phyloP scores from a whole-genome alignment of 2,113 vertebrate species.

The Stigmatopora nigra region DNA sequence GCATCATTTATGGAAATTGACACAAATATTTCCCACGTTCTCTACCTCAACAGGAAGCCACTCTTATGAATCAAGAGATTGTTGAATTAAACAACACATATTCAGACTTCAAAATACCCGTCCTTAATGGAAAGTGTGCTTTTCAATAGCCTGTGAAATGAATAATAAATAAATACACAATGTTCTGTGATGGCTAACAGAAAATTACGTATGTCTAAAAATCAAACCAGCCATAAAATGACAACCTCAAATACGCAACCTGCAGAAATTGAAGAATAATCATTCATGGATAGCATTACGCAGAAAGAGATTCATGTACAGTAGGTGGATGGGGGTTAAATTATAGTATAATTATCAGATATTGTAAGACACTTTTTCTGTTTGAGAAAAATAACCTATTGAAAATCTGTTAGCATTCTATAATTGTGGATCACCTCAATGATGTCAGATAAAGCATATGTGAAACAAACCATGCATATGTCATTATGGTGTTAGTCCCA shows the following conservation, averaged over 20 bases:
- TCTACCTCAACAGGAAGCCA: not conserved
- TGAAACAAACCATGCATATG: conserved; percentile 13
- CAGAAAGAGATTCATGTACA: conserved; percentile 33
- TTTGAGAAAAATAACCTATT: conserved; percentile 9
- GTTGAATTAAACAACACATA: not conserved
- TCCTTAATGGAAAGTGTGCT: not conserved
- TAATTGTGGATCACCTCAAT: not conserved
- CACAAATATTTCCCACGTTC: too few species aligned
- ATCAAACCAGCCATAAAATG: conserved; percentile 27
- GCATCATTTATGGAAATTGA: too few species aligned
- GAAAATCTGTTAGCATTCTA: not conserved
- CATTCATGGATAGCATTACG: conserved; percentile 35
- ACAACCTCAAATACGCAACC: conserved; percentile 29
- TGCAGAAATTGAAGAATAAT: conserved; percentile 20
- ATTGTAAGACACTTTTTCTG: too few species aligned
- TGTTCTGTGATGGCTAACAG: not conserved
- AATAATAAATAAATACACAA: not conserved
- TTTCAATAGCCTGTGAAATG: conserved; percentile 13
- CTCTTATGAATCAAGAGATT: not conserved
- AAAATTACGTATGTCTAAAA: conserved; percentile 20
- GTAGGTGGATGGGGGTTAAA: not conserved
- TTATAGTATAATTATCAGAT: too few species aligned
- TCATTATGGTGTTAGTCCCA: conserved; percentile 36
- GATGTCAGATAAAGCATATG: not conserved
- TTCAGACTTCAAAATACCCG: not conserved